Percentiles rank a stretch among this genome's conserved stretches.
phyloP scores from a whole-genome alignment of 2,888 invertebrate species.

The Eurytoma californica region DNA sequence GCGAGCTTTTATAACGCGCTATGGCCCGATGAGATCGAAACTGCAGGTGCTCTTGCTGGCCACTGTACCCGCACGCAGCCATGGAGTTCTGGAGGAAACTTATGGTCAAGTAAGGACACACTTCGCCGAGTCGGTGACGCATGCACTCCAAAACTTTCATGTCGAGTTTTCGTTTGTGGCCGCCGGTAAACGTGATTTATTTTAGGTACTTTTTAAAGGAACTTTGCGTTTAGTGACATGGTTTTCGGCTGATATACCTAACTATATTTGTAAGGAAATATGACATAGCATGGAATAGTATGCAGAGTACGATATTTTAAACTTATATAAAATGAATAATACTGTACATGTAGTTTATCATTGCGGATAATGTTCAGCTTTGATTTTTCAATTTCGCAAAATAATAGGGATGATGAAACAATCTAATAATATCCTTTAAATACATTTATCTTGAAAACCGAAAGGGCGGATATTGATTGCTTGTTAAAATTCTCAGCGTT shows the following conservation, averaged over 20 bases:
- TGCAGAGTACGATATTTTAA: too few relatives aligned
- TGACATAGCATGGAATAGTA: too few relatives aligned
- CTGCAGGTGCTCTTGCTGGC: neutral
- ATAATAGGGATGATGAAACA: neutral
- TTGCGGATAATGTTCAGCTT: too few relatives aligned
- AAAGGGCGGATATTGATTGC: constrained; percentile 25
- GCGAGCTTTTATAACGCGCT: neutral
- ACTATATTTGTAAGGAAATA: too few relatives aligned
- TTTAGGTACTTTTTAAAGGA: too few relatives aligned
- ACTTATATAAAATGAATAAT: too few relatives aligned
- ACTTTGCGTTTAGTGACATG: too few relatives aligned
- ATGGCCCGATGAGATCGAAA: constrained; percentile 31
- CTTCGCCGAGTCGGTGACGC: neutral
- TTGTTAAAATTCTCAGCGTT: constrained; percentile 30
- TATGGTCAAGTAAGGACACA: constrained; percentile 54
- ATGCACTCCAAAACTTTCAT: neutral
- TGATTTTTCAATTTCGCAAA: too few relatives aligned
- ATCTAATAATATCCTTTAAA: neutral
- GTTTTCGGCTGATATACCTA: too few relatives aligned
- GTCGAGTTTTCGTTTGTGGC: neutral
- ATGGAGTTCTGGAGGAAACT: constrained; percentile 56
- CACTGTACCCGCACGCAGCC: constrained; percentile 30
- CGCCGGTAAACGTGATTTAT: too few relatives aligned
- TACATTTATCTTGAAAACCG: constrained; percentile 10
- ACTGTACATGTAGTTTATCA: too few relatives aligned